Conservation (phyloP, 2,797 vertebrate genomes). For the Anabacerthia variegaticeps region DNA sequence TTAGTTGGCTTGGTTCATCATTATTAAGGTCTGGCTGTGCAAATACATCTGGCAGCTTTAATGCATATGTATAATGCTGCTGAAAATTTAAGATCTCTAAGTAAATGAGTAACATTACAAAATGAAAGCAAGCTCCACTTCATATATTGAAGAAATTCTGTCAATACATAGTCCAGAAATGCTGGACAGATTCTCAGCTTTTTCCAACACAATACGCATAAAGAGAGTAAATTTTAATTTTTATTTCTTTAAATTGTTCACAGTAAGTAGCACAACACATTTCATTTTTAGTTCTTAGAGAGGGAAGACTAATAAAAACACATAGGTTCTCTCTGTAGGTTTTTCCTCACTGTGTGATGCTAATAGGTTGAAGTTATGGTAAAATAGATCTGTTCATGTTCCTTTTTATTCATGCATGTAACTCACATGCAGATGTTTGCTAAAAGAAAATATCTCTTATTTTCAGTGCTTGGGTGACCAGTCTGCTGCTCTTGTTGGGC, state of each 20-base stretch:
- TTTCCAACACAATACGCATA: background rate
- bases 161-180: background rate
- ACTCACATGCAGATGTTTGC: background rate
- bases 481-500: conserved; percentile 96
- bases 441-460: background rate
- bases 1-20: background rate
- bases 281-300: background rate
- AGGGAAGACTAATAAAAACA: background rate
- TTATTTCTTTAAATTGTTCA: background rate
- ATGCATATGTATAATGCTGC: background rate
- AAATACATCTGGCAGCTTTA: background rate
- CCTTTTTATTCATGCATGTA: background rate
- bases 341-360: background rate
- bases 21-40: background rate
- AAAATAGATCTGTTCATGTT: background rate
- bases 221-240: background rate
- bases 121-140: background rate
- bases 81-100: background rate
- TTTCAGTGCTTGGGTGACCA: conserved; percentile 97
- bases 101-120: background rate
- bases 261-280: background rate
- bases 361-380: background rate
- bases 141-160: background rate
- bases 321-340: background rate
- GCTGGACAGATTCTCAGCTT: background rate